phyloP scores from a whole-genome alignment of 1,140 invertebrate species.

The Halyomorpha halys region DNA sequence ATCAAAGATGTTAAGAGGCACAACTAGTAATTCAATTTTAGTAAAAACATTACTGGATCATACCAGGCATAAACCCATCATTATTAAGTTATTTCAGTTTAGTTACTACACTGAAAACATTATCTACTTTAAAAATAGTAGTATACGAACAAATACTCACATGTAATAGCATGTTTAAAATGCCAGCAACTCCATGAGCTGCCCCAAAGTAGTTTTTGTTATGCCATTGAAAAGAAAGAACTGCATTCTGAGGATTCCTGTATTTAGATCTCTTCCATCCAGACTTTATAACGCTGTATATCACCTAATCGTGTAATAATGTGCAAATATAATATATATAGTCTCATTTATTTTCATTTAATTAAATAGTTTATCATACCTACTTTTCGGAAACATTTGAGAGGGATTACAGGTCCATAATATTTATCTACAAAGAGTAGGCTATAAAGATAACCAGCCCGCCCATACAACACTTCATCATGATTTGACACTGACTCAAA shows the following conservation, averaged over 20 bases:
- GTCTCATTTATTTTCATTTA: background rate
- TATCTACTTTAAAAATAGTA: too few relatives aligned
- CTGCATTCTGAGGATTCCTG: slow-evolving; percentile 40
- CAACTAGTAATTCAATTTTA: too few relatives aligned
- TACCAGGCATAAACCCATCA: too few relatives aligned
- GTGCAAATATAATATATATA: background rate
- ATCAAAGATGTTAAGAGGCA: too few relatives aligned
- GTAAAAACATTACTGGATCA: too few relatives aligned
- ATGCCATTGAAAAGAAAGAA: slow-evolving; percentile 79
- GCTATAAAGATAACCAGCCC: slow-evolving; percentile 72
- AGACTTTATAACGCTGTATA: slow-evolving; percentile 50
- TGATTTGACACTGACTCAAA: slow-evolving; percentile 38
- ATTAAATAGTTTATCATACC: slow-evolving; percentile 26
- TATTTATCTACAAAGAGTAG: slow-evolving; percentile 59
- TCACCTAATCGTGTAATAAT: slow-evolving; percentile 41
- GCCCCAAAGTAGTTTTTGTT: slow-evolving; percentile 76
- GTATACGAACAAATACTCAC: slow-evolving; percentile 38
- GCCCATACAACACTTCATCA: slow-evolving; percentile 77
- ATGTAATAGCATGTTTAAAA: slow-evolving; percentile 69
- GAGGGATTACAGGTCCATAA: slow-evolving; percentile 39
- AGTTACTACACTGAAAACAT: too few relatives aligned
- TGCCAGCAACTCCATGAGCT: slow-evolving; percentile 78
- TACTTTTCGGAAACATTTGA: slow-evolving; percentile 40
- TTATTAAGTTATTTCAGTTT: too few relatives aligned
- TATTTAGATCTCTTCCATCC: slow-evolving; percentile 45